Conservation (phyloP, 2,113 vertebrate species). For the Alethe castanea region DNA sequence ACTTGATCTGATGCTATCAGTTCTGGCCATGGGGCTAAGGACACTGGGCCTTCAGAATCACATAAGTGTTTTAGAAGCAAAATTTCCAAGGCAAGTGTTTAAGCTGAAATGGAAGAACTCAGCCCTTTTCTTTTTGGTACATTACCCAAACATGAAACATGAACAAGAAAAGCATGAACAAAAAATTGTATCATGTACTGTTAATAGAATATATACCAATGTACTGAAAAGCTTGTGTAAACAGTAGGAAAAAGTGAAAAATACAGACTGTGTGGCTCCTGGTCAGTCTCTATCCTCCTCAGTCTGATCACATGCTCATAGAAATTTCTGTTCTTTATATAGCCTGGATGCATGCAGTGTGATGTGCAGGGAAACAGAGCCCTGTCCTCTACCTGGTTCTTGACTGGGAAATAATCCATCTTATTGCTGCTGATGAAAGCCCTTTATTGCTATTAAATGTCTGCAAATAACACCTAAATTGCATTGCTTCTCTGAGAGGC, state of each 20-base stretch:
- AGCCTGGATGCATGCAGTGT: neutral
- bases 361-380: neutral
- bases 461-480: constrained; percentile 34
- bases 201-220: too few relatives aligned
- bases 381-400: neutral
- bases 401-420: neutral
- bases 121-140: neutral
- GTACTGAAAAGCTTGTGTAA: neutral
- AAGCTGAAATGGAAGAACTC: neutral
- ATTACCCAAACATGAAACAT: neutral
- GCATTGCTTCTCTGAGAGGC: neutral
- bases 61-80: neutral
- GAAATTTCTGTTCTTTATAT: neutral
- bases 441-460: constrained; percentile 25
- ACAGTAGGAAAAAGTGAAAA: neutral
- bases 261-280: neutral
- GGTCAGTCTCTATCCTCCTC: neutral
- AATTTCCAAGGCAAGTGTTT: neutral
- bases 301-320: neutral
- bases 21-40: neutral
- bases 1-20: neutral
- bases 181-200: neutral
- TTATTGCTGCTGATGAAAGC: neutral
- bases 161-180: rapidly evolving
- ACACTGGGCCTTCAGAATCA: neutral